phyloP scores from a whole-genome alignment of 35 echinoderm and acorn worm species.

The Ptychodera flava region DNA sequence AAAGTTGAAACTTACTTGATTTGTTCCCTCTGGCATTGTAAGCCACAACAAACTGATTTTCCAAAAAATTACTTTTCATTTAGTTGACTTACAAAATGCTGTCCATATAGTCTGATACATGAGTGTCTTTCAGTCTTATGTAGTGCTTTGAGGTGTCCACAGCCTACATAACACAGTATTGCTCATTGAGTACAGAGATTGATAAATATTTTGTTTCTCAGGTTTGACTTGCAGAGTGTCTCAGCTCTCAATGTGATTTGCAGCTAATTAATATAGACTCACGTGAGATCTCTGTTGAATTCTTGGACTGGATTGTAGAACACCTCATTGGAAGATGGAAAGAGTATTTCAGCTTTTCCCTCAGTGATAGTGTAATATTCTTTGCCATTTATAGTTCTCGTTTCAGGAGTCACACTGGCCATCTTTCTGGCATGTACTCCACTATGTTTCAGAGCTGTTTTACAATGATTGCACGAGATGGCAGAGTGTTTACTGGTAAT shows the following conservation, averaged over 20 bases:
- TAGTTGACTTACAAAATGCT: no score
- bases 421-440: background rate
- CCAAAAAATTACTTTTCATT: no score
- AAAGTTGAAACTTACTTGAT: background rate
- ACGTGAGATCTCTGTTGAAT: conserved; percentile 93
- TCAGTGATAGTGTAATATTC: conserved; percentile 60
- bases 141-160: no score
- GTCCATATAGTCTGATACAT: no score
- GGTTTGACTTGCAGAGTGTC: no score
- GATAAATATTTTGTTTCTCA: no score
- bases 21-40: no score
- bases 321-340: conserved; percentile 72
- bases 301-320: conserved; percentile 99
- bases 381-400: background rate
- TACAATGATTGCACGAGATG: background rate
- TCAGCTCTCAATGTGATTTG: no score
- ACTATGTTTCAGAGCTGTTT: background rate
- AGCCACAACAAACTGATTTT: no score
- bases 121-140: no score
- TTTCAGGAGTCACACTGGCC: background rate
- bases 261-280: background rate
- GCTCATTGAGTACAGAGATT: no score
- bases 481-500: background rate
- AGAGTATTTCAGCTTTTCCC: conserved; percentile 74
- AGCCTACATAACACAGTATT: no score